Evolutionary conservation across 1,140 invertebrate species (phyloP).

Genomic region (Drosophila sulfurigaster): DNA sequence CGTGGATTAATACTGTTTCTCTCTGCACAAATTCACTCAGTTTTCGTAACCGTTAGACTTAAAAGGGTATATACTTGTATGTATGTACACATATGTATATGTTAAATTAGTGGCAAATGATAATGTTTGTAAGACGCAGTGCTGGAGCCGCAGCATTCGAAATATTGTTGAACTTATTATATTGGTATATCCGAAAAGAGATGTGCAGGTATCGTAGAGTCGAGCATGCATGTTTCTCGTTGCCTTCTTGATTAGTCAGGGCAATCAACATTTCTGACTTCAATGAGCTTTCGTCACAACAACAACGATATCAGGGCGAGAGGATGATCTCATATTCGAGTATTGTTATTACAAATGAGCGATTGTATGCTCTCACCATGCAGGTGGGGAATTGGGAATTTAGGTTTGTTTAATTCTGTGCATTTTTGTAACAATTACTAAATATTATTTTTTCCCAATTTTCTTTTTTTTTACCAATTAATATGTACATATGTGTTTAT

Average conservation of each 20-base stretch:
- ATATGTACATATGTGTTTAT: too few species aligned
- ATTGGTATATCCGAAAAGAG: too few species aligned
- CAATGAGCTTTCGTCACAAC: slow-evolving; percentile 10
- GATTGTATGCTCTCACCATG: slow-evolving; percentile 11
- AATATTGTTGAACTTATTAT: too few species aligned
- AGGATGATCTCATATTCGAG: slow-evolving; percentile 46
- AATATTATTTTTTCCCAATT: too few species aligned
- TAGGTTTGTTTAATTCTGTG: too few species aligned
- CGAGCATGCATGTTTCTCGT: too few species aligned
- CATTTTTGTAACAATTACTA: too few species aligned
- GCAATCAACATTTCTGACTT: slow-evolving; percentile 18
- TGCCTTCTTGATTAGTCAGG: background rate
- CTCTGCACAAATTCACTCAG: background rate
- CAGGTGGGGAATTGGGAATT: background rate
- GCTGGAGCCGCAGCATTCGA: too few species aligned
- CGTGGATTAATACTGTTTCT: slow-evolving; percentile 12
- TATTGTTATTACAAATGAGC: slow-evolving; percentile 5
- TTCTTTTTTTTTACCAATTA: too few species aligned
- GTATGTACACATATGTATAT: background rate
- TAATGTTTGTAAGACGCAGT: too few species aligned
- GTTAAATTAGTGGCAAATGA: background rate
- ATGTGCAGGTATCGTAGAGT: too few species aligned
- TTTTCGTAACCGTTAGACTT: too few species aligned
- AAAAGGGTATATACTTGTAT: background rate
- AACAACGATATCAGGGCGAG: slow-evolving; percentile 4